These are phyloP conservation scores for Timandra comae DNA, from an alignment of 2,888 invertebrate genomes.

Conservation along the genomic window DNA sequence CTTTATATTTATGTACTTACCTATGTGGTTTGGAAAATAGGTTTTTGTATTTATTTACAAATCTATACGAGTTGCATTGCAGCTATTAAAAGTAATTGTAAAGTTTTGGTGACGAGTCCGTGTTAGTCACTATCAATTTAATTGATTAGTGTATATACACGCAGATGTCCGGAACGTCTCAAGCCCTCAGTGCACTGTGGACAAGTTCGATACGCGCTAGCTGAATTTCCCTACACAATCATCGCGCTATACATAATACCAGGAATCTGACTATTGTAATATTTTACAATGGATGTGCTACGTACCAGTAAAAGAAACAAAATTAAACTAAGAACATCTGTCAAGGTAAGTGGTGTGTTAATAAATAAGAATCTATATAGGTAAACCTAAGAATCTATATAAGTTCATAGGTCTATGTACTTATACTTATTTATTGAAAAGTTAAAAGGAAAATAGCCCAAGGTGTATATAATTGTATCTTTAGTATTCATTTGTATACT, in stretches of 20 bases:
- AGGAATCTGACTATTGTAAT: too few relatives aligned
- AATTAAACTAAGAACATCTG: background rate
- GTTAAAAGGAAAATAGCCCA: too few relatives aligned
- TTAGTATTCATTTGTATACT: too few relatives aligned
- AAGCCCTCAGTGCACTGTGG: conserved; percentile 32
- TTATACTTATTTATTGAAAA: too few relatives aligned
- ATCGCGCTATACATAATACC: background rate
- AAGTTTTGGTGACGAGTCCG: conserved; percentile 4
- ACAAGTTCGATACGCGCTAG: conserved; percentile 29
- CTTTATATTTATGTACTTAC: background rate
- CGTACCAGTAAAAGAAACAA: background rate
- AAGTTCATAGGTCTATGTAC: too few relatives aligned
- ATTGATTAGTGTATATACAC: conserved; percentile 27
- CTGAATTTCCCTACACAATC: background rate
- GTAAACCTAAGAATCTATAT: too few relatives aligned
- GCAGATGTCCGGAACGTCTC: conserved; percentile 34
- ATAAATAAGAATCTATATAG: too few relatives aligned
- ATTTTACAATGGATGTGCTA: background rate
- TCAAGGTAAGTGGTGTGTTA: conserved; percentile 2
- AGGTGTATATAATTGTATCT: too few relatives aligned
- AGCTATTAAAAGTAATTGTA: conserved; percentile 20
- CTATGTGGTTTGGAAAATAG: conserved; percentile 27
- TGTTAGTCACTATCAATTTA: conserved; percentile 23
- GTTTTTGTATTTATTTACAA: background rate
- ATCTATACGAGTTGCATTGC: conserved; percentile 25